Base-by-base conservation (phyloP, 2,888 invertebrate species). In the Plutella xylostella region DNA sequence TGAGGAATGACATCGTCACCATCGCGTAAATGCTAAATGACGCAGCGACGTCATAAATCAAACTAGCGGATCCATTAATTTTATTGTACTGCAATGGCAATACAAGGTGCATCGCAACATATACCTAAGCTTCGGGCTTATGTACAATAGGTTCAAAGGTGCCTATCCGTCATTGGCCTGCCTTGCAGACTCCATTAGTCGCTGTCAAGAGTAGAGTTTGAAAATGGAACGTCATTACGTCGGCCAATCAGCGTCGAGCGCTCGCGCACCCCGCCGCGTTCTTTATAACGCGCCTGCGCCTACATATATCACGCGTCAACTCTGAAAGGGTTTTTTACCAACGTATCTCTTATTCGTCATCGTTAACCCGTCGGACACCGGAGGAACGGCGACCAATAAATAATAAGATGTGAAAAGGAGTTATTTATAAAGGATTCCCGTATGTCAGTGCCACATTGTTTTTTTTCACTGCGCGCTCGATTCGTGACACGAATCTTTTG, bases 281-380 rank as follows among this genome's bases (percentile, higher is more conserved):
- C 70, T 78, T 82, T 78, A 80, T 77, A 67, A 61, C 67, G 63
- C 69, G 68, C 70, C 56, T 57, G 68, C 72, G 63, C 72, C 55
- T 60, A 68, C 65, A 82, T 82, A 80, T 79, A 77, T 83, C 79
- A 77, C 71, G 60, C 72, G 79, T 78, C 79, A 74, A 63, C 58
- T 58, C 67, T 65, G 65, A 66, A 74, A 72, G 70, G 68, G 65
- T 68, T 72, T 71, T 72, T 74, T 72, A 75, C 72, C 68, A 72
- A 74, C 73, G 68, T 72, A 78, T 78, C 78, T 75, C 66, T 65
- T 76, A 82, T 83, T 78, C 82, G 80, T 83, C 82, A 82, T 82
- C 80, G 80, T 80, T 80, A 74, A 55, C 57, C 50, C n/a, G n/a
- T n/a, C n/a, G n/a, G n/a, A n/a, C 51, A 52, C 59, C 65, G 58